phyloP scores from a whole-genome alignment of 2,888 invertebrate genomes.

The Allolobophora icterica region DNA sequence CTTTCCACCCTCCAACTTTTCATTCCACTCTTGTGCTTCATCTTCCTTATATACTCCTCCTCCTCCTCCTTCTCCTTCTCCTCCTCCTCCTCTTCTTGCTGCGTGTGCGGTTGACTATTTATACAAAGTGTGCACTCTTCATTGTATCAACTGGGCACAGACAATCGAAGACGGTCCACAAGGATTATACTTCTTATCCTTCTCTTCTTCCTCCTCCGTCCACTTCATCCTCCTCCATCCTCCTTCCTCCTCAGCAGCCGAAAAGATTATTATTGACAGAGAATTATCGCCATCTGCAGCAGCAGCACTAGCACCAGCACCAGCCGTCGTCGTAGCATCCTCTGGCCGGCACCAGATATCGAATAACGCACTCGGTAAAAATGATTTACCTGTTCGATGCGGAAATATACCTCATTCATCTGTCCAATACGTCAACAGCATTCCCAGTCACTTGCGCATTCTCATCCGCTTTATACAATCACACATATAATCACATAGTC shows the following conservation, averaged over 20 bases:
- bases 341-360: slow-evolving; percentile 20
- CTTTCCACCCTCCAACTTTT: not conserved
- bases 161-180: not conserved
- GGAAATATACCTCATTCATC: slow-evolving; percentile 17
- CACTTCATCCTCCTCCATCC: not conserved
- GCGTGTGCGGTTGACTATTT: not conserved
- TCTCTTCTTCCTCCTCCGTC: not conserved
- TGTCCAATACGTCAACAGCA: not conserved
- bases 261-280: slow-evolving; percentile 17
- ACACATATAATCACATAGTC: not conserved
- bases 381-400: slow-evolving; percentile 4
- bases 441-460: not conserved
- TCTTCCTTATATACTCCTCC: not conserved
- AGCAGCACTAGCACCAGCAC: not conserved
- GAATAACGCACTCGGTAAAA: slow-evolving; percentile 20
- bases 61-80: not conserved
- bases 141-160: not conserved
- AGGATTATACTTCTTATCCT: not conserved
- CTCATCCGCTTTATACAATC: too few relatives aligned
- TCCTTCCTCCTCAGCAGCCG: slow-evolving; percentile 1
- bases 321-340: not conserved
- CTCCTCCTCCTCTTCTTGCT: not conserved
- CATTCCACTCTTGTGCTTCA: not conserved
- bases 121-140: not conserved
- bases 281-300: slow-evolving; percentile 17